Percentiles rank a stretch among this genome's conserved stretches.
phyloP scores from a whole-genome alignment of 2,888 invertebrate species.

The Abscondita cerata region DNA sequence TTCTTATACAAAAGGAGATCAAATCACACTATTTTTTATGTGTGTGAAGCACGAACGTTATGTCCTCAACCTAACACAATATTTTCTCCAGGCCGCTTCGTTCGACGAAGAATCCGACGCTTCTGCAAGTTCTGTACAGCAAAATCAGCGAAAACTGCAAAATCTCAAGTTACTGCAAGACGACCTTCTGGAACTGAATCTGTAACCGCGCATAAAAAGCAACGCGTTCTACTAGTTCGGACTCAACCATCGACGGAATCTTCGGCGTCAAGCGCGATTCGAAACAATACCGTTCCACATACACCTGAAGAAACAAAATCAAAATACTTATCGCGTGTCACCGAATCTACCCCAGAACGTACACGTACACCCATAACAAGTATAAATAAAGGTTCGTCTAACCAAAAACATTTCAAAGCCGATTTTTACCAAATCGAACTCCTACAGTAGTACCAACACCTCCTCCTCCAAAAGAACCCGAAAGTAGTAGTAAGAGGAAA shows the following conservation, averaged over 20 bases:
- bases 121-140: conserved; percentile 68
- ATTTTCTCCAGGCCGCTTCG: conserved; percentile 59
- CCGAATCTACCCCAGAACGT: conserved; percentile 50
- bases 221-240: conserved; percentile 72
- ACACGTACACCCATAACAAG: conserved; percentile 57
- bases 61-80: conserved; percentile 48
- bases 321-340: conserved; percentile 65
- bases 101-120: conserved; percentile 76
- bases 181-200: conserved; percentile 55
- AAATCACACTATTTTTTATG: conserved; percentile 44
- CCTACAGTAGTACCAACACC: conserved; percentile 67
- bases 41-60: conserved; percentile 55
- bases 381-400: conserved; percentile 51
- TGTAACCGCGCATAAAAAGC: conserved; percentile 63
- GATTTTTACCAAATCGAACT: conserved; percentile 72
- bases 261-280: conserved; percentile 68
- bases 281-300: conserved; percentile 70
- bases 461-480: conserved; percentile 67
- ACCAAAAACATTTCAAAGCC: conserved; percentile 82
- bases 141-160: conserved; percentile 65
- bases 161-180: conserved; percentile 59
- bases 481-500: conserved; percentile 80
- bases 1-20: conserved; percentile 31
- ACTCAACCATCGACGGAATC: conserved; percentile 76
- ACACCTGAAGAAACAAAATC: conserved; percentile 79